phyloP scores from a whole-genome alignment of 2,797 vertebrate genomes.

The Malurus splendens region DNA sequence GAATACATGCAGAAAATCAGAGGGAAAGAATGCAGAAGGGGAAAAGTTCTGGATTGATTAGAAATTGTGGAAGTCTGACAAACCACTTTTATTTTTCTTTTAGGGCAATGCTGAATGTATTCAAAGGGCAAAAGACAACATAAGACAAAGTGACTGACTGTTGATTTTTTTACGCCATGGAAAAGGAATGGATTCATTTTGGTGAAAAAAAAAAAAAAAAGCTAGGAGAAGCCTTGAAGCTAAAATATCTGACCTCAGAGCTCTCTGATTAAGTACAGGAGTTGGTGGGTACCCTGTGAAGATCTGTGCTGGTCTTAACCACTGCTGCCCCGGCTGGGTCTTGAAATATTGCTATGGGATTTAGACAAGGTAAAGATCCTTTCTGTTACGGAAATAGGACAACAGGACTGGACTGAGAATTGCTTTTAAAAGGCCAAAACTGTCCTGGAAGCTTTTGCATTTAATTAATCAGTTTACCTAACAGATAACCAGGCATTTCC shows the following conservation, averaged over 20 bases:
- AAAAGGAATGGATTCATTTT: not conserved
- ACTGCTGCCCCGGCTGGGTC: not conserved
- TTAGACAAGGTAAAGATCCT: not conserved
- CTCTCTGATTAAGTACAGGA: not conserved
- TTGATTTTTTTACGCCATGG: not conserved
- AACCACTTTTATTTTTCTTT: not conserved
- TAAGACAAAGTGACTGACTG: not conserved
- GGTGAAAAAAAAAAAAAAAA: not conserved
- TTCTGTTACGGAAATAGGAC: not conserved
- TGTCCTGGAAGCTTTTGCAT: not conserved
- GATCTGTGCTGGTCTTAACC: not conserved
- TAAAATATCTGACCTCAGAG: not conserved
- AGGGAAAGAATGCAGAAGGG: not conserved
- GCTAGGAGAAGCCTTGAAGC: not conserved
- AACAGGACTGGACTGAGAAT: not conserved
- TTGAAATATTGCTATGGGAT: not conserved
- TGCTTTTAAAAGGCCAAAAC: not conserved
- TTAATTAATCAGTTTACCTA: not conserved
- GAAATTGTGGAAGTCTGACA: not conserved
- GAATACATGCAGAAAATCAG: not conserved
- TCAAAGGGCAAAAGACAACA: not conserved
- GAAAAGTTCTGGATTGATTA: not conserved
- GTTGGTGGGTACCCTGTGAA: not conserved
- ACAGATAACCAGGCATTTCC: slow-evolving; percentile 33
- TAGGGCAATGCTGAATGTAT: not conserved